Conservation (phyloP, 2,888 invertebrate species). For the Sarcophaga subvicina region DNA sequence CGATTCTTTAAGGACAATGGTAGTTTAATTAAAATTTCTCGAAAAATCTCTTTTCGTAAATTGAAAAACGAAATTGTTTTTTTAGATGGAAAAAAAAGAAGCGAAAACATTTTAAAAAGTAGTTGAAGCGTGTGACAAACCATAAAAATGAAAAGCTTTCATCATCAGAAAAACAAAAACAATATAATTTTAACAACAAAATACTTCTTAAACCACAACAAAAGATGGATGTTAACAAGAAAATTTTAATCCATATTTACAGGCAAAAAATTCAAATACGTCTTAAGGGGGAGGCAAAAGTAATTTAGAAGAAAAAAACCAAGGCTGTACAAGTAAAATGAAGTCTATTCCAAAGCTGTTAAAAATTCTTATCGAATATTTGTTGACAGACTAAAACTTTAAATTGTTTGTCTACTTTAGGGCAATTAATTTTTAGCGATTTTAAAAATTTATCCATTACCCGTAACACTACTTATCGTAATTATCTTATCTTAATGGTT, state of each 20-base stretch:
- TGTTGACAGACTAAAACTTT: no score
- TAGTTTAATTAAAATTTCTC: conserved; percentile 63
- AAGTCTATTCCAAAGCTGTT: no score
- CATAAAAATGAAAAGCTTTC: neutral
- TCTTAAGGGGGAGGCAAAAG: neutral
- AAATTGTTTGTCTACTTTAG: no score
- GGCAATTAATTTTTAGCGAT: no score
- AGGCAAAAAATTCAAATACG: neutral
- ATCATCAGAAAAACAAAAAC: neutral
- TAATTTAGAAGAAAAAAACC: neutral
- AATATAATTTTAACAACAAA: neutral
- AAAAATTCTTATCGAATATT: no score
- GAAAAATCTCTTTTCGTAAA: conserved; percentile 37
- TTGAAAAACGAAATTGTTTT: conserved; percentile 30
- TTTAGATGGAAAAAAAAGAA: neutral
- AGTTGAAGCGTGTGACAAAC: neutral
- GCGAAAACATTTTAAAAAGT: neutral
- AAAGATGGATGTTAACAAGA: neutral
- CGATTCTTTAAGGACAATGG: conserved; percentile 52
- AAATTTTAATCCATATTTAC: neutral
- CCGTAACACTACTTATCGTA: no score
- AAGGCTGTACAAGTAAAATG: no score
- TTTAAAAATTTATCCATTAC: no score
- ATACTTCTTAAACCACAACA: neutral
- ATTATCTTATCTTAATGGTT: no score